Percentiles rank a stretch among this genome's conserved stretches.
Conservation (phyloP, 2,888 invertebrate genomes). For the Caenorhabditis sp. region DNA sequence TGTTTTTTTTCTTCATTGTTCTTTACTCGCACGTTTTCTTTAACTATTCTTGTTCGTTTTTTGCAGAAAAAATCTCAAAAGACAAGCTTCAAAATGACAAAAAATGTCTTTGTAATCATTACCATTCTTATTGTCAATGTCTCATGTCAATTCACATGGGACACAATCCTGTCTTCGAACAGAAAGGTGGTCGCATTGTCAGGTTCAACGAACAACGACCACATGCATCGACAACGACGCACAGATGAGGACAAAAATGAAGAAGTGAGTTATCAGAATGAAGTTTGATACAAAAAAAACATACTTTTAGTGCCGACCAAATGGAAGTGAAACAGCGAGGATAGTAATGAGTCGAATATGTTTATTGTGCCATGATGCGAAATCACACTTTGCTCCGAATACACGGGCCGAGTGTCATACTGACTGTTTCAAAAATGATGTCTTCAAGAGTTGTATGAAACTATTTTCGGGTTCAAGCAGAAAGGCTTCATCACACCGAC, state of each 20-base stretch:
- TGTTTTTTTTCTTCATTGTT: too few species aligned
- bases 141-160: neutral
- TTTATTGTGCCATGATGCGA: slow-evolving; percentile 52
- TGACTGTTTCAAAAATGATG: slow-evolving; percentile 20
- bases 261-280: neutral
- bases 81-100: neutral
- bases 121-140: neutral
- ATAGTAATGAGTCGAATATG: slow-evolving; percentile 53
- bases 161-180: neutral
- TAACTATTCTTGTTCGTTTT: too few species aligned
- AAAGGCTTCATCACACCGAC: too few species aligned
- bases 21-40: too few species aligned
- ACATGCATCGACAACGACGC: neutral
- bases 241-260: neutral
- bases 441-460: slow-evolving; percentile 43
- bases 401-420: slow-evolving; percentile 45
- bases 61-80: neutral
- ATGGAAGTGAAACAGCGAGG: slow-evolving; percentile 42
- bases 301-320: slow-evolving; percentile 42
- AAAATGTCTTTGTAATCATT: neutral
- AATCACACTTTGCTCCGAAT: slow-evolving; percentile 39
- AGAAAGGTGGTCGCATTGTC: neutral
- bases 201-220: neutral
- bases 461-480: slow-evolving; percentile 33
- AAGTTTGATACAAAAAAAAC: too few species aligned